Percentiles rank a stretch among this genome's conserved stretches.
Evolutionary conservation across 2,797 vertebrate species (phyloP).

Genomic region (Tympanoctomys barrerae): DNA sequence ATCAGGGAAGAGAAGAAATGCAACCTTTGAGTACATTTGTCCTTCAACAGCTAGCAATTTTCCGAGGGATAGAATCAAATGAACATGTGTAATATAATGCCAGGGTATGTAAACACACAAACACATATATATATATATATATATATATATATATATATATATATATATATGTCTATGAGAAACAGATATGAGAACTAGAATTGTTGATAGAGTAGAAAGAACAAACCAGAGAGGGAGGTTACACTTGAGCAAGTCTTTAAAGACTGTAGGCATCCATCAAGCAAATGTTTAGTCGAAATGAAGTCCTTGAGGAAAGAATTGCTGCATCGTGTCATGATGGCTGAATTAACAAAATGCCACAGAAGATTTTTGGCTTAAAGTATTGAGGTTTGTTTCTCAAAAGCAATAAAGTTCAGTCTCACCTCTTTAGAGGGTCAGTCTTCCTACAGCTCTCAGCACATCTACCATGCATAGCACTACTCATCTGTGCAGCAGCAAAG

Average conservation of each 20-base stretch:
- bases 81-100: not conserved
- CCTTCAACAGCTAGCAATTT: not conserved
- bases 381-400: not conserved
- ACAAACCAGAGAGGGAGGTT: not conserved
- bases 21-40: not conserved
- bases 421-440: not conserved
- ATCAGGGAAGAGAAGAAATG: not conserved
- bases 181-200: not conserved
- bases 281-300: not conserved
- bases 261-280: not conserved
- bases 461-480: not conserved
- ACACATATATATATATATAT: no score
- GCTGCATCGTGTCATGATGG: not conserved
- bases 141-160: no score
- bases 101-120: not conserved
- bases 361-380: not conserved
- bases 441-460: not conserved
- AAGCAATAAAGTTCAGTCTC: not conserved
- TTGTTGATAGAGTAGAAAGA: not conserved
- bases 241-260: not conserved
- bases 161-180: not conserved
- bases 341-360: not conserved
- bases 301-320: not conserved
- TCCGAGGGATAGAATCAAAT: not conserved
- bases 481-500: not conserved